These are phyloP conservation scores for Euphydryas editha DNA, from an alignment of 2,888 invertebrate genomes.

Conservation along the genomic window DNA sequence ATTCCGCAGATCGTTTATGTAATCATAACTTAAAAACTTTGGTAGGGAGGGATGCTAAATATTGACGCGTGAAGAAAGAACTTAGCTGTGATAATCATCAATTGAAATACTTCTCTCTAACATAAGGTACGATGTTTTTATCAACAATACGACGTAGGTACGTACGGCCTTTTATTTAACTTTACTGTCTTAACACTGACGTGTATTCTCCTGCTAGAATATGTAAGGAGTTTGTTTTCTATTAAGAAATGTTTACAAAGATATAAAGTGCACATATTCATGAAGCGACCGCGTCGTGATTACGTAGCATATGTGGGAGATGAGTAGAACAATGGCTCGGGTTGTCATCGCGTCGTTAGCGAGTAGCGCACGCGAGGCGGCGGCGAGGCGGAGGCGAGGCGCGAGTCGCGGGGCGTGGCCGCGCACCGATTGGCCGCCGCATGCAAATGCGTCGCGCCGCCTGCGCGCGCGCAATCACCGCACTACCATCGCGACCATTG, in stretches of 20 bases:
- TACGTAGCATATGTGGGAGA: slow-evolving; percentile 23
- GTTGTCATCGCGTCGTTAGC: slow-evolving; percentile 30
- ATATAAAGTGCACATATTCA: slow-evolving; percentile 22
- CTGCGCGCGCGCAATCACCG: slow-evolving; percentile 63
- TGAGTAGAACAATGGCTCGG: slow-evolving; percentile 39
- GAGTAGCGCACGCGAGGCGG: slow-evolving; percentile 28
- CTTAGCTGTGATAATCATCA: no score
- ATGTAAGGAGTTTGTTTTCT: neutral
- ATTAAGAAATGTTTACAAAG: slow-evolving; percentile 1
- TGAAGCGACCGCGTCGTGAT: slow-evolving; percentile 7
- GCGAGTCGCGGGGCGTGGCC: slow-evolving; percentile 47
- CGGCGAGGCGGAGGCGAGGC: slow-evolving; percentile 17
- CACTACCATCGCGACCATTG: slow-evolving; percentile 57
- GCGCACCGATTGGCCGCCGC: slow-evolving; percentile 54
- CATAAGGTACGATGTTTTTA: neutral
- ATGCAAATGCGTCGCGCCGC: slow-evolving; percentile 72
- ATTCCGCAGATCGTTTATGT: no score
- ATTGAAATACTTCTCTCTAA: neutral
- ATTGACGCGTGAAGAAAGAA: no score
- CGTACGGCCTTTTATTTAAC: neutral
- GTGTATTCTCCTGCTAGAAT: neutral
- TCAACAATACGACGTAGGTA: neutral
- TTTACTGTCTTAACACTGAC: neutral
- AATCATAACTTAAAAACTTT: no score
- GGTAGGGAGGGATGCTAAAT: no score